Base-by-base conservation (phyloP, 2,888 invertebrate genomes). In the Lycaena phlaeas region DNA sequence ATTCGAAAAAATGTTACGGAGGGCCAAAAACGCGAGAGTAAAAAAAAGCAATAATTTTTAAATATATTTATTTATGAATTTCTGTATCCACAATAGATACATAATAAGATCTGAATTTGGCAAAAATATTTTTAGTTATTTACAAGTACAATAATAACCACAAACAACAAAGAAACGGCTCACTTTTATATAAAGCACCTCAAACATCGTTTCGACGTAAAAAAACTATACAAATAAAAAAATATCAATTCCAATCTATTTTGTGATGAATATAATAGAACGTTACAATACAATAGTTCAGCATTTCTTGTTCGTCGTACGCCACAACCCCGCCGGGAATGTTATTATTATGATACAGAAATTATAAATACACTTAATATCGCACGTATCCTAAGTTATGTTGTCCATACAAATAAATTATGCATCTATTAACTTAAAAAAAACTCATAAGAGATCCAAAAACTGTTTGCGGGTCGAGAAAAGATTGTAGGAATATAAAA, bases 41-140 rank as follows among this genome's bases (percentile, higher is more conserved):
- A 9, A 41, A 41, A 12, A 14, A 57, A 53, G 50, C 34, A 37
- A 25, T 25, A 52, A 42, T 48, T 57, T 67, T 66, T 48, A 46
- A 38, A 48, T 47, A 45, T 63, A 52, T 78, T 81, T 81, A 84
- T 84, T 84, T 81, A 81, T 84, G 68, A 82, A 84, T 82, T 82
- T 82, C 82, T 81, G 82, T 84, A 84, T 77, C 82, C 68, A 81
- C 76, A 79, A 81, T 61, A 70, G 78, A 81, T 73, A 77, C 75
- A 68, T 52, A n/a, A n/a, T n/a, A 60, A 59, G 63, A 66, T 51
- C 56, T 60, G 56, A 60, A 63, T 67, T 70, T 68, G 70, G 69
- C 68, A 62, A 68, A 64, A 61, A 60, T 44, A 44, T 51, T 56
- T 54, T 58, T 63, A 36, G 36, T 38, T 46, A 48, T 48, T 49